Conservation (phyloP, 92 coral and sea anemone genomes). For the Muricea muricata region DNA sequence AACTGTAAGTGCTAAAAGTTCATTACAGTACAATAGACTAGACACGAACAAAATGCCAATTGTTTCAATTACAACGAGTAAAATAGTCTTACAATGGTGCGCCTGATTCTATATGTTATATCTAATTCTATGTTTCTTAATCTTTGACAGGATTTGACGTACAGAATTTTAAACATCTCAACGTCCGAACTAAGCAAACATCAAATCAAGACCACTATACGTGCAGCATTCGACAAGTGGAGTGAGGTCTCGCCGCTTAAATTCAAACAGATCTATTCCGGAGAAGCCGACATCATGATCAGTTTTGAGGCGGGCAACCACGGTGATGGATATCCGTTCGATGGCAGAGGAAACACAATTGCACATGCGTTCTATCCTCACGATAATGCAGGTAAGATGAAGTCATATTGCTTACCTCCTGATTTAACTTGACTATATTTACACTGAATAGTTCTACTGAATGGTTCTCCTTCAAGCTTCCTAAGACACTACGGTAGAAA, state of each 20-base stretch:
- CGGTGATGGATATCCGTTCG: conserved; percentile 58
- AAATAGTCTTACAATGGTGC: too few species aligned
- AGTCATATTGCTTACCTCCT: not conserved
- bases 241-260: conserved; percentile 64
- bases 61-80: too few species aligned
- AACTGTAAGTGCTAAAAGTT: conserved; percentile 47
- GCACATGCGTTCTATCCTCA: conserved; percentile 65
- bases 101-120: too few species aligned
- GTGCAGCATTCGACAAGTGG: conserved; percentile 70
- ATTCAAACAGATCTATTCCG: conserved; percentile 48
- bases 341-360: conserved; percentile 55
- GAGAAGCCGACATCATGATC: conserved; percentile 64
- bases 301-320: conserved; percentile 51
- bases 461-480: not conserved
- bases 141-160: conserved; percentile 39
- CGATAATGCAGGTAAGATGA: conserved; percentile 26
- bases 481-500: too few species aligned
- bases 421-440: too few species aligned
- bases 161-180: conserved; percentile 50
- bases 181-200: conserved; percentile 59
- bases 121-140: too few species aligned
- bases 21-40: not conserved
- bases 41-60: too few species aligned
- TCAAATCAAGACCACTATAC: conserved; percentile 63
- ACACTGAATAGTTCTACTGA: not conserved